Evolutionary conservation across 2,797 vertebrate species (phyloP).

Genomic region (Smutsia temminckii): DNA sequence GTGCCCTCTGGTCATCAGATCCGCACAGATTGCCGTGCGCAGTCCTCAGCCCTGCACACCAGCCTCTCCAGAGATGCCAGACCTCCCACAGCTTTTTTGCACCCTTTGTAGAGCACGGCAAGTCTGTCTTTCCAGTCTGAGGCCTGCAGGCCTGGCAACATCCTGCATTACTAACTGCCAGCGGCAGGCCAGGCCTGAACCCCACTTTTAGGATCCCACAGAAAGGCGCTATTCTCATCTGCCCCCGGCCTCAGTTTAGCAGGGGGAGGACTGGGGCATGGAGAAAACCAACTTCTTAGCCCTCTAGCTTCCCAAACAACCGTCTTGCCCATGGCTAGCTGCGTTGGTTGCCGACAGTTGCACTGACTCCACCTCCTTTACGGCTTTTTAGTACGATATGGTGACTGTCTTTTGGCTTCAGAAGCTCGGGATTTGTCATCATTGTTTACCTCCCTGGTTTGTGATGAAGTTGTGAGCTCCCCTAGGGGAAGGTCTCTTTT

Average conservation of each 20-base stretch:
- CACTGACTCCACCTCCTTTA: neutral
- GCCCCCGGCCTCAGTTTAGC: neutral
- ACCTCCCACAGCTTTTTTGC: neutral
- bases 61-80: neutral
- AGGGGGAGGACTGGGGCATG: neutral
- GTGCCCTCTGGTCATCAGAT: neutral
- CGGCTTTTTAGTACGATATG: neutral
- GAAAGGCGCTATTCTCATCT: neutral
- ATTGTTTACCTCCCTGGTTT: neutral
- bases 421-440: neutral
- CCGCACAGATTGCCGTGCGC: neutral
- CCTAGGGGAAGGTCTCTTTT: neutral
- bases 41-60: neutral
- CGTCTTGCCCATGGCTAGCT: neutral
- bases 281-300: neutral
- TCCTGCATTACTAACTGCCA: neutral
- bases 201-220: no score
- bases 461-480: neutral
- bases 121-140: neutral
- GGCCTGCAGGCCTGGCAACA: neutral
- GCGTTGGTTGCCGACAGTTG: neutral
- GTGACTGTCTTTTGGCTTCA: neutral
- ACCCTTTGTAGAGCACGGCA: neutral
- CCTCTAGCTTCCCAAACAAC: neutral
- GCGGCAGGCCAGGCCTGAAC: neutral